Evolutionary conservation across 2,113 vertebrate species (phyloP).

Genomic region (Corydoras maculifer): DNA sequence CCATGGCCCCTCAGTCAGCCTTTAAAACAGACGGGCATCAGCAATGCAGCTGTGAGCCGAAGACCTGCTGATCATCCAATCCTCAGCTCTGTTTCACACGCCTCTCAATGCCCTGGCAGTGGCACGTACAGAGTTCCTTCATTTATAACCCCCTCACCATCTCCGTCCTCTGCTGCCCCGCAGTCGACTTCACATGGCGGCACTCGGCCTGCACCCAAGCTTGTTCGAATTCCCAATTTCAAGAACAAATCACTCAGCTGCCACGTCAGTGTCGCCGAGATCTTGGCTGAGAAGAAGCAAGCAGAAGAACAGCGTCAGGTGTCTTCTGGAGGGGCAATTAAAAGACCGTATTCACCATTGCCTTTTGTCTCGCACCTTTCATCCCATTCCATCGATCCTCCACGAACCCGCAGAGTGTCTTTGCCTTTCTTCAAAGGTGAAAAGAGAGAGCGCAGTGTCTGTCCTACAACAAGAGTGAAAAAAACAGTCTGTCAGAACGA

Average conservation of each 20-base stretch:
- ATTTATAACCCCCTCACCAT: neutral
- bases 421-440: constrained; percentile 15
- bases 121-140: too few relatives aligned
- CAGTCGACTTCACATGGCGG: neutral
- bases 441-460: neutral
- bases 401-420: neutral
- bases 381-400: neutral
- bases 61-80: too few relatives aligned
- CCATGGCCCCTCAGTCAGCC: too few relatives aligned
- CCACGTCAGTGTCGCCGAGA: constrained; percentile 46
- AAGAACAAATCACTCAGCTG: constrained; percentile 54
- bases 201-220: constrained; percentile 47
- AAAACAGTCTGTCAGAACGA: neutral
- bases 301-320: neutral
- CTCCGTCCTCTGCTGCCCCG: neutral
- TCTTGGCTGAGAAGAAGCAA: constrained; percentile 43
- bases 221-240: constrained; percentile 75
- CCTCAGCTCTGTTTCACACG: too few relatives aligned
- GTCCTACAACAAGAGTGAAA: neutral
- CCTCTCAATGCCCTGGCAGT: too few relatives aligned
- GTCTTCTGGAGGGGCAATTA: constrained; percentile 1
- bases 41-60: too few relatives aligned
- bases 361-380: neutral
- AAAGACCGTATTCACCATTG: constrained; percentile 1
- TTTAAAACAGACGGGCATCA: too few relatives aligned